Base-by-base conservation (phyloP, 2,888 invertebrate genomes). In the Ecliptopera silaceata region DNA sequence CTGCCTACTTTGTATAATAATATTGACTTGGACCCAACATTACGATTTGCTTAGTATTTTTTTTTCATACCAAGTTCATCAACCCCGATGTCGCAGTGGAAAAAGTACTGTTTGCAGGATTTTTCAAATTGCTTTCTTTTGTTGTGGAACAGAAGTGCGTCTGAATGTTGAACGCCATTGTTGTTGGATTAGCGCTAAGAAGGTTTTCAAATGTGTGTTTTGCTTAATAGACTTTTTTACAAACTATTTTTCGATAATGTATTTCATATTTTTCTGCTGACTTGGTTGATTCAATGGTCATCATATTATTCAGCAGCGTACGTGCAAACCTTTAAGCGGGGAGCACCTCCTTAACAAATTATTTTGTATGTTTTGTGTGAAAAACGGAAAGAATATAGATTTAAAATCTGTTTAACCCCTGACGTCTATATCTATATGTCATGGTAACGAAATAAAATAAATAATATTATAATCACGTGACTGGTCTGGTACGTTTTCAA, bases 41-140 rank as follows among this genome's bases (percentile, higher is more conserved):
- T 44, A 44, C 17, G 31, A 29, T 32, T 11, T 44, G 36, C 36
- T 15, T 15, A 36, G 15, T 15, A 10, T 36, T 15, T 15, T 34
- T 12, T 34, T 26, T 41, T 48, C 12, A 36, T 38, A 67, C 72
- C 68, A 63, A 69, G 68, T 75, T 79, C 75, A 81, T 82, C 77
- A 78, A 64, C 59, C 61, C 56, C 64, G n/a, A 75, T 78, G 75
- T 76, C 72, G 64, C 58, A 61, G 73, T 69, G 58, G 57, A 65
- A 73, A 75, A 74, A 71, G 8, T 36, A n/a, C 15, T 61, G 72
- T 68, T 68, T 60, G 59, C 66, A 65, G 64, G 72, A 66, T 72
- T 79, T 82, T 74, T 68, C 64, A 74, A 79, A 79, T 81, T 79
- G 75, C 74, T 70, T 72, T 72, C 70, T 64, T 77, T 83, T 83